Evolutionary conservation across 2,888 invertebrate species (phyloP).

Genomic region (Idaea biselata): DNA sequence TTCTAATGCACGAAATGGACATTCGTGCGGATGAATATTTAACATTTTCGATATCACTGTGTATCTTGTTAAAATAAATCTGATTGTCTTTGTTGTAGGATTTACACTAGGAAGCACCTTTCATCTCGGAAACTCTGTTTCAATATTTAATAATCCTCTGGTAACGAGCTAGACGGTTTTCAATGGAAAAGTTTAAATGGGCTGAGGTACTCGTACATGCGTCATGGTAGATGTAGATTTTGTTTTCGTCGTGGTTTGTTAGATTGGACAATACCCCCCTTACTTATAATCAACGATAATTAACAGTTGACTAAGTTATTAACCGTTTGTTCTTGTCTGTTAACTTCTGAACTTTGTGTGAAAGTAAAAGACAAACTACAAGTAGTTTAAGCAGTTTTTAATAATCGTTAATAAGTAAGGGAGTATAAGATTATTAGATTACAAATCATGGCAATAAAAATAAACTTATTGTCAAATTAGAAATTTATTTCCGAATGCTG

Average conservation of each 20-base stretch:
- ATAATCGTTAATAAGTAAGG: no score
- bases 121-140: slow-evolving; percentile 69
- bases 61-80: slow-evolving; percentile 53
- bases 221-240: slow-evolving; percentile 5
- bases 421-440: no score
- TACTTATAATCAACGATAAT: no score
- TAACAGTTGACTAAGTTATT: no score
- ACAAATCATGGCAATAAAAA: no score
- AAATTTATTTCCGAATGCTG: background rate
- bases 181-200: slow-evolving; percentile 76
- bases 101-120: slow-evolving; percentile 60
- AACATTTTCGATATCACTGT: slow-evolving; percentile 36
- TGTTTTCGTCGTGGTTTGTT: background rate
- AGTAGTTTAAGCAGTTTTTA: no score
- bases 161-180: slow-evolving; percentile 66
- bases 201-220: slow-evolving; percentile 39
- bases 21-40: slow-evolving; percentile 69
- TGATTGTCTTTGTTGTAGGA: slow-evolving; percentile 60
- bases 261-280: background rate
- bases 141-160: slow-evolving; percentile 79
- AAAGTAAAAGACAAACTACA: no score
- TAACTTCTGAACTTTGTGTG: no score
- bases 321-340: no score
- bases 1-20: slow-evolving; percentile 62
- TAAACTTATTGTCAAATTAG: background rate